Evolutionary conservation across 2,888 invertebrate species (phyloP).

Genomic region (Microplitis deprimator): DNA sequence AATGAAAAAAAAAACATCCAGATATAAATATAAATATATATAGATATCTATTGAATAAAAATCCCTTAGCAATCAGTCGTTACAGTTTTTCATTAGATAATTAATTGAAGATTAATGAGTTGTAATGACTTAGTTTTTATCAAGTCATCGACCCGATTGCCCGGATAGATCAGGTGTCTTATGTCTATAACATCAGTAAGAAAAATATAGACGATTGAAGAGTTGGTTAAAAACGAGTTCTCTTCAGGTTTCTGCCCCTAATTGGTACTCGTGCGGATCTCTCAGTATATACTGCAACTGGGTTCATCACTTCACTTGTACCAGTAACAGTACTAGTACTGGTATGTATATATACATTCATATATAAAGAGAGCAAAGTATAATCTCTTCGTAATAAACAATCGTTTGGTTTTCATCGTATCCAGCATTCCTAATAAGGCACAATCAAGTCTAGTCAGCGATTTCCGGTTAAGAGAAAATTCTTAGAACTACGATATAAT

Average conservation of each 20-base stretch:
- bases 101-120: not conserved
- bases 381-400: slow-evolving; percentile 10
- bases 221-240: slow-evolving; percentile 57
- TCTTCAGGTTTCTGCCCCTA: slow-evolving; percentile 53
- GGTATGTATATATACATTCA: not conserved
- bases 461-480: slow-evolving; percentile 1
- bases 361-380: slow-evolving; percentile 6
- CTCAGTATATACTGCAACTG: slow-evolving; percentile 9
- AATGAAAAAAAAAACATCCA: slow-evolving; percentile 17
- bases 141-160: not conserved
- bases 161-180: slow-evolving; percentile 11
- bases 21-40: slow-evolving; percentile 13
- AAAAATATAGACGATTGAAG: slow-evolving; percentile 8
- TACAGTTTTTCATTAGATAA: not conserved
- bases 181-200: slow-evolving; percentile 16
- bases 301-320: not conserved
- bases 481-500: not conserved
- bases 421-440: slow-evolving; percentile 1
- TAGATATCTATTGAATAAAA: not conserved
- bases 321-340: not conserved
- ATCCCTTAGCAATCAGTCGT: no score
- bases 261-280: slow-evolving; percentile 58
- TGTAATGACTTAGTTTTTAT: not conserved
- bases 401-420: not conserved
- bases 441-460: not conserved